These are phyloP conservation scores for Rotaria sp. DNA, from an alignment of 2,888 invertebrate genomes.

Conservation along the genomic window DNA sequence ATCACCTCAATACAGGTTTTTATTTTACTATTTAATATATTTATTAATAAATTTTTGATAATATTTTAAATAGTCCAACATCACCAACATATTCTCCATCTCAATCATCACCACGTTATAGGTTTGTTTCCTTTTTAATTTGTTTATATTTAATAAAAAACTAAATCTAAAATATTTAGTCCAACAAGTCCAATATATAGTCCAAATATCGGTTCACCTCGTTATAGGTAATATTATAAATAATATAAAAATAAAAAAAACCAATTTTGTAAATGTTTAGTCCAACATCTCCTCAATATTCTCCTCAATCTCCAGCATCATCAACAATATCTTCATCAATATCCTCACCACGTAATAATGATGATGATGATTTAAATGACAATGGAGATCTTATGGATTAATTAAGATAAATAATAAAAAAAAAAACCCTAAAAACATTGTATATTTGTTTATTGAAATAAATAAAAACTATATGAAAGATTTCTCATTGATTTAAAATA, in stretches of 20 bases:
- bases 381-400: constrained; percentile 1
- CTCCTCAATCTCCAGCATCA: constrained; percentile 17
- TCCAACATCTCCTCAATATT: constrained; percentile 29
- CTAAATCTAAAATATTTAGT: neutral
- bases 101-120: neutral
- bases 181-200: constrained; percentile 50
- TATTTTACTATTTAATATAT: neutral
- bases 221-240: neutral
- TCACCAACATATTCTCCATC: constrained; percentile 55
- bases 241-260: no score
- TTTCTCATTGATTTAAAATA: neutral
- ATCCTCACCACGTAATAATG: neutral
- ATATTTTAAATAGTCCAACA: constrained; percentile 36
- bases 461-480: neutral
- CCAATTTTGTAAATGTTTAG: neutral
- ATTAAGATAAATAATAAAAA: neutral
- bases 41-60: neutral
- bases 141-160: neutral
- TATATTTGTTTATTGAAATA: neutral
- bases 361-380: constrained; percentile 22
- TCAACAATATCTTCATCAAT: constrained; percentile 19
- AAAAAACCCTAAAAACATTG: neutral
- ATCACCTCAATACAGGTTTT: constrained; percentile 46
- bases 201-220: constrained; percentile 48
- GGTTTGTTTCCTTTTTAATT: neutral